Evolutionary conservation across 2,797 vertebrate genomes (phyloP).

Genomic region (Ctenochaetus hawaiiensis): DNA sequence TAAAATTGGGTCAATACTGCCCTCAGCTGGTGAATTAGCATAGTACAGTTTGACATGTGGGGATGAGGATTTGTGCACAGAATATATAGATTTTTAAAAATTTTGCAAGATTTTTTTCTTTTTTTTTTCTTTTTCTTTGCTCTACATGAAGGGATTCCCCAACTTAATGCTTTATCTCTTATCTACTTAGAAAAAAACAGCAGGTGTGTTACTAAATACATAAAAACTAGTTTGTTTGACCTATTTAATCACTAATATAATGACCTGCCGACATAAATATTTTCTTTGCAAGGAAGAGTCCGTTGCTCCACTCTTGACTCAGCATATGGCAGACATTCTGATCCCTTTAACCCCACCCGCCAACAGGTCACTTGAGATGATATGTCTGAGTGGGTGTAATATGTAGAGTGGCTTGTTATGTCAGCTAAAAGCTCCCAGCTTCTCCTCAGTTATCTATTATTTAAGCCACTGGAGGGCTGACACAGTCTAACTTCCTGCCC

Average conservation of each 20-base stretch:
- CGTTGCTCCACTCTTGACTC: constrained; percentile 41
- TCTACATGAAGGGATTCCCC: not conserved
- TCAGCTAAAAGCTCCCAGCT: constrained; percentile 74
- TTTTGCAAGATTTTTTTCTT: not conserved
- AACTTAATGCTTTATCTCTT: not conserved
- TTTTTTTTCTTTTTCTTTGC: too few species aligned
- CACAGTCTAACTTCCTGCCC: constrained; percentile 62
- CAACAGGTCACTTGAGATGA: constrained; percentile 66
- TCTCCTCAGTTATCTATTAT: constrained; percentile 74
- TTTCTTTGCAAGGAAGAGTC: not conserved
- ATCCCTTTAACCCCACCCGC: constrained; percentile 13
- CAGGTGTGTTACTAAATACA: not conserved
- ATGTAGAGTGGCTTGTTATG: constrained; percentile 72
- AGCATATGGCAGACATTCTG: constrained; percentile 43
- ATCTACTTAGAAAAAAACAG: not conserved
- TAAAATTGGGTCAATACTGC: constrained; percentile 62
- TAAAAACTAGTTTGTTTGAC: not conserved
- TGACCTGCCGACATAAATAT: not conserved
- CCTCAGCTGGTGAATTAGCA: constrained; percentile 68
- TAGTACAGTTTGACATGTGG: not conserved
- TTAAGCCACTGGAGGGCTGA: constrained; percentile 59
- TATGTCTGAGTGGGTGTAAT: constrained; percentile 70
- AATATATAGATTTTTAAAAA: not conserved
- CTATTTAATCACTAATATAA: not conserved
- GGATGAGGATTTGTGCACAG: not conserved